A percentile compares a stretch with the other conserved stretches of the same genome.
Evolutionary conservation across 92 coral and sea anemone species (phyloP).

Genomic region (Montipora capitata): DNA sequence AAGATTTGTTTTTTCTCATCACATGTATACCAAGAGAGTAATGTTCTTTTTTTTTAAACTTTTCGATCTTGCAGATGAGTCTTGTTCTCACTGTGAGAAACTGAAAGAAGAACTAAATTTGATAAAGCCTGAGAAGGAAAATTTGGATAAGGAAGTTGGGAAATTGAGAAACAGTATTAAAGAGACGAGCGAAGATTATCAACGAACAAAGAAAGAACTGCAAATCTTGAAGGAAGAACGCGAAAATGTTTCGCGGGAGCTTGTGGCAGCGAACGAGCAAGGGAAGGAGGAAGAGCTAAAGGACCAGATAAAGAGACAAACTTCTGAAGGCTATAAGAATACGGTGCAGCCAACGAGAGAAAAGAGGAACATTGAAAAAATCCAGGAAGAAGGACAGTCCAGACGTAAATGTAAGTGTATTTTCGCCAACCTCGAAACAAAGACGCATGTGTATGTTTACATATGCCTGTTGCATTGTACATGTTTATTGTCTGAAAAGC

Average conservation of each 20-base stretch:
- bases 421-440: too few species aligned
- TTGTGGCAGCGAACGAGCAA: conserved; percentile 68
- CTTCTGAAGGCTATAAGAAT: conserved; percentile 39
- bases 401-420: too few species aligned
- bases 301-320: conserved; percentile 70
- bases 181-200: conserved; percentile 47
- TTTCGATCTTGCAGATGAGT: not conserved
- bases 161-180: conserved; percentile 20
- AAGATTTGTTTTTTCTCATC: not conserved
- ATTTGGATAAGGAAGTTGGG: conserved; percentile 54
- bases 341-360: conserved; percentile 77
- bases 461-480: too few species aligned
- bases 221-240: conserved; percentile 49
- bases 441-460: too few species aligned
- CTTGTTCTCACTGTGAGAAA: conserved; percentile 44
- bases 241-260: conserved; percentile 48
- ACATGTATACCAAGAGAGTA: not conserved
- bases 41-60: too few species aligned
- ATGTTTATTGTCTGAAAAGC: too few species aligned
- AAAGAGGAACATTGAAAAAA: conserved; percentile 33
- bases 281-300: conserved; percentile 69
- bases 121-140: conserved; percentile 39
- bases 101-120: conserved; percentile 48
- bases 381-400: conserved; percentile 60
- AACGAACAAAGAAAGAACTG: conserved; percentile 65